These are phyloP conservation scores for Ceratina japonica DNA, from an alignment of 1,140 invertebrate genomes.

Conservation along the genomic window DNA sequence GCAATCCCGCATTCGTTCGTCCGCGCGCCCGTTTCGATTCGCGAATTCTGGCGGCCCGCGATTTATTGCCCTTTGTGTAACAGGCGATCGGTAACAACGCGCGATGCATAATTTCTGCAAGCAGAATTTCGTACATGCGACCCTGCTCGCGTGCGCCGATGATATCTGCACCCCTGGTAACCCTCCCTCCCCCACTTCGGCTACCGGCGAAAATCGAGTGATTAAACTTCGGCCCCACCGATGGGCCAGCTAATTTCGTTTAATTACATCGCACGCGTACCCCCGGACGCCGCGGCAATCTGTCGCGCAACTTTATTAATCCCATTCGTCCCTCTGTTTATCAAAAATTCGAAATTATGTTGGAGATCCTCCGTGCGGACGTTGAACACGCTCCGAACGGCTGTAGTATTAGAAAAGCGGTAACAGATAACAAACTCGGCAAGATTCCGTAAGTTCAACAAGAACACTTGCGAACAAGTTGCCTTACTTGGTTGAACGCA, in stretches of 20 bases:
- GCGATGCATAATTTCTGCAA: constrained; percentile 41
- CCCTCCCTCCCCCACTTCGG: not conserved
- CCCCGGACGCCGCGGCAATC: not conserved
- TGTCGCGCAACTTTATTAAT: constrained; percentile 9
- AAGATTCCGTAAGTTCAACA: too few relatives aligned
- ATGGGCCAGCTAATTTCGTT: constrained; percentile 19
- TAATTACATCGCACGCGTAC: not conserved
- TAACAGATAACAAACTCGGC: too few relatives aligned
- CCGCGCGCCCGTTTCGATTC: constrained; percentile 27
- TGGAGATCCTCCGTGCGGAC: too few relatives aligned
- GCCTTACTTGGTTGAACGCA: too few relatives aligned
- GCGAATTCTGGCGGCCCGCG: constrained; percentile 44
- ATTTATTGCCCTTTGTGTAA: constrained; percentile 51
- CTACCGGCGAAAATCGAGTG: constrained; percentile 26
- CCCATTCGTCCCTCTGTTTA: not conserved
- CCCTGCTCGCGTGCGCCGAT: not conserved
- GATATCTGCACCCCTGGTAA: not conserved
- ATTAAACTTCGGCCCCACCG: constrained; percentile 1
- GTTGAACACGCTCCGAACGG: too few relatives aligned
- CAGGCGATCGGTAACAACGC: constrained; percentile 13
- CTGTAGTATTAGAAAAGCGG: too few relatives aligned
- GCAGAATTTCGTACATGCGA: constrained; percentile 39
- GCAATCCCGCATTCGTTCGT: constrained; percentile 43
- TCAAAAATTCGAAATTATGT: not conserved
- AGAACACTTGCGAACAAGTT: too few relatives aligned